Evolutionary conservation across 2,888 invertebrate species (phyloP), one percentile per base, ranked within the genome.

Genomic region (Hecatera dysodea): DNA sequence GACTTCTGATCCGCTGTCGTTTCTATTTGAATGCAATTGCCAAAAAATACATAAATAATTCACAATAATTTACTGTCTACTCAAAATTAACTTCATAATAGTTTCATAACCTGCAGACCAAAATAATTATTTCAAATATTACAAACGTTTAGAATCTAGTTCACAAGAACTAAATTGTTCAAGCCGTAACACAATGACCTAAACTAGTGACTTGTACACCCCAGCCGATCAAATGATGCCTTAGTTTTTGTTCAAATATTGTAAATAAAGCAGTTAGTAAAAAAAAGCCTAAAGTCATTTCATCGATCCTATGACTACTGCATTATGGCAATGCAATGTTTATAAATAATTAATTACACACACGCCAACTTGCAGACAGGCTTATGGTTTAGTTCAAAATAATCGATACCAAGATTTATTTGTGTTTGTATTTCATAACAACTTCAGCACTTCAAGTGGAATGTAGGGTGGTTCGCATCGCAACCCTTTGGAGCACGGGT

Each of bases 371-470:
- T 2, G 2, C 24, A 33, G 27, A 15, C 42, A 33, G 29, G 27
- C 27, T 36, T 46, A 39, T 22, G 17, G n/a, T 36, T 12, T 60
- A 12, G 9, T 29, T 12, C 22, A 17, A 22, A 5, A 17, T 36
- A 48, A 78, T 74, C 78, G 39, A 74, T 74, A 57, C 27, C 4
- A 0, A 22, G 48, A 77, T 64, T 64, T 53, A 64, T 61, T 61
- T 48, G 1, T 50, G 59, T 27, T 55, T 24, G 36, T 33, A 62
- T 46, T 52, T 36, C 50, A 66, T 19, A 15, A 12, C 39, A n/a
- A 29, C 15, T 55, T 55, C 24, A 44, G 46, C 60, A 22, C 27
- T 36, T 22, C 36, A 9, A 60, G 52, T 1, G 24, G 33, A 29
- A 60, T 24, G 65, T 44, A 11, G 68, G 60, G 50, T 52, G 48